Percentiles rank a stretch among this genome's conserved stretches.
phyloP scores from a whole-genome alignment of 2,888 invertebrate genomes.

The Epirrita christyi region DNA sequence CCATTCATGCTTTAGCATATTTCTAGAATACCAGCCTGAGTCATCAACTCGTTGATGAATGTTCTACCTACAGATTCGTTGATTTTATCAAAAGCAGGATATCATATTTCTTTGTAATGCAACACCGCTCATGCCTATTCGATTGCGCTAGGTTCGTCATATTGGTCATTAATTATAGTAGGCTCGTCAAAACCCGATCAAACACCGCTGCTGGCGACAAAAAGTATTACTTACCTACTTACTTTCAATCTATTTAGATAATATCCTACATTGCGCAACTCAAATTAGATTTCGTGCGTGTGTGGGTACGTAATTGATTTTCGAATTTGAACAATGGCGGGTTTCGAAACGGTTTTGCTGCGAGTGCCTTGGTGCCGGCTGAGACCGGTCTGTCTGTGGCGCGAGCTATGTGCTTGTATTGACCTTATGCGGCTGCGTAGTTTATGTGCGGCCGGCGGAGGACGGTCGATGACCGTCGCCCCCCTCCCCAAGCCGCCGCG shows the following conservation, averaged over 20 bases:
- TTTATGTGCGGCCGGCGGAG: constrained; percentile 78
- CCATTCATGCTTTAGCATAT: too few species aligned
- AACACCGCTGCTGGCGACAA: constrained; percentile 49
- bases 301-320: constrained; percentile 73
- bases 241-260: constrained; percentile 59
- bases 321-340: constrained; percentile 68
- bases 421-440: constrained; percentile 83
- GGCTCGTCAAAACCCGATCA: constrained; percentile 27
- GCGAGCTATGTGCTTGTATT: constrained; percentile 61
- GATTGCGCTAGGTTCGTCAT: constrained; percentile 30
- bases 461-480: constrained; percentile 81
- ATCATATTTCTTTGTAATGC: constrained; percentile 22
- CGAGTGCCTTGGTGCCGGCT: constrained; percentile 37
- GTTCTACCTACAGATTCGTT: constrained; percentile 6
- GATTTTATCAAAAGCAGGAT: constrained; percentile 17
- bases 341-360: constrained; percentile 63
- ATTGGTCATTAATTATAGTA: too few species aligned
- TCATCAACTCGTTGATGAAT: constrained; percentile 8
- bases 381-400: constrained; percentile 51
- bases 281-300: constrained; percentile 69
- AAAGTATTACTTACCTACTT: constrained; percentile 44
- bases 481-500: constrained; percentile 48
- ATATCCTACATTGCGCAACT: constrained; percentile 62
- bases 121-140: constrained; percentile 26
- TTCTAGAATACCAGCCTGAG: background rate